Evolutionary conservation across 2,797 vertebrate genomes (phyloP).

Genomic region (Takifugu rubripes): DNA sequence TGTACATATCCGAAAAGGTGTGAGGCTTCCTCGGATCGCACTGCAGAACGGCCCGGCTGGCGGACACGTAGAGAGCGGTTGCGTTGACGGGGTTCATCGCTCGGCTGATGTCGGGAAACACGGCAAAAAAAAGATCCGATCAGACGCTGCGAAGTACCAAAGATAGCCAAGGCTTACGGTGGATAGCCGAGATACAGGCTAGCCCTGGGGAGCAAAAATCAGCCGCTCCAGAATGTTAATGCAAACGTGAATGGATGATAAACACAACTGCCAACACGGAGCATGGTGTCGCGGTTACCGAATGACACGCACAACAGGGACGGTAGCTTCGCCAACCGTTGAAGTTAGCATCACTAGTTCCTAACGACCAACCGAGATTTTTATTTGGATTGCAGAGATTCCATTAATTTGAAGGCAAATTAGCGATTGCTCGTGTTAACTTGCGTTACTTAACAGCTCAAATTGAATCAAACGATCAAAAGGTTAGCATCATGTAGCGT

Average conservation of each 20-base stretch:
- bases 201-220: slow-evolving; percentile 24
- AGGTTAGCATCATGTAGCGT: slow-evolving; percentile 57
- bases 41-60: slow-evolving; percentile 93
- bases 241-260: slow-evolving; percentile 38
- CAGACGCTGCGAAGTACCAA: slow-evolving; percentile 21
- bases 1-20: slow-evolving; percentile 87
- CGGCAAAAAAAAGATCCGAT: slow-evolving; percentile 46
- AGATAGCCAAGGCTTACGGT: slow-evolving; percentile 24
- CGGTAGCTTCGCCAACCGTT: slow-evolving; percentile 49
- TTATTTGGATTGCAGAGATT: neutral
- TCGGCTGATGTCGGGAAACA: slow-evolving; percentile 58
- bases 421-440: too few relatives aligned
- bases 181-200: slow-evolving; percentile 11
- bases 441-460: slow-evolving; percentile 2
- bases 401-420: slow-evolving; percentile 3
- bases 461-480: slow-evolving; percentile 34
- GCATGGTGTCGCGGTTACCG: slow-evolving; percentile 42
- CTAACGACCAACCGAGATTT: slow-evolving; percentile 2
- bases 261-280: slow-evolving; percentile 12
- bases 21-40: slow-evolving; percentile 89
- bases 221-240: slow-evolving; percentile 26
- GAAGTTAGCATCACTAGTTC: slow-evolving; percentile 48
- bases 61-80: slow-evolving; percentile 92
- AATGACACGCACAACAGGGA: slow-evolving; percentile 43
- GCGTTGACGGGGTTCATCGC: slow-evolving; percentile 94